Conservation (phyloP, 2,888 invertebrate genomes). For the Rapana venosa region DNA sequence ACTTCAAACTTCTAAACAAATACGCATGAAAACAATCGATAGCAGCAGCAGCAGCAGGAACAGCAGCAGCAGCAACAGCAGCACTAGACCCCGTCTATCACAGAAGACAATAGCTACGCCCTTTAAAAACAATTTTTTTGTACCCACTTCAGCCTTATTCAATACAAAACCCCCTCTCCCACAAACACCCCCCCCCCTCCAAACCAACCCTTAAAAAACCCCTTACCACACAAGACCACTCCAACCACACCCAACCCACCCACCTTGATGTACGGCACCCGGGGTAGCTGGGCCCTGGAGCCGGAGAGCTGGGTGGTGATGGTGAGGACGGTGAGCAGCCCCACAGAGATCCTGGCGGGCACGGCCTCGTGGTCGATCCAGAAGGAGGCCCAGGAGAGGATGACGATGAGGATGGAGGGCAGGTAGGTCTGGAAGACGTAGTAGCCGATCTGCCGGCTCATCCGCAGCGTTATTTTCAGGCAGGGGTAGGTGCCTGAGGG, state of each 20-base stretch:
- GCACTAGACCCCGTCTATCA: too few relatives aligned
- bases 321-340: constrained; percentile 63
- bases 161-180: neutral
- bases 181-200: constrained; percentile 6
- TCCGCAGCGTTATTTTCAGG: constrained; percentile 95
- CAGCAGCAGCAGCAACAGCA: too few relatives aligned
- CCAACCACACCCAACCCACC: neutral
- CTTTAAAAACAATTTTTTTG: too few relatives aligned
- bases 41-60: too few relatives aligned
- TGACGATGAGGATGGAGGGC: constrained; percentile 84
- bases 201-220: constrained; percentile 8
- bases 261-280: constrained; percentile 42
- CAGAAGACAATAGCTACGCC: too few relatives aligned
- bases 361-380: constrained; percentile 62
- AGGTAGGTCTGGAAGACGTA: constrained; percentile 99
- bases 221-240: neutral
- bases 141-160: too few relatives aligned
- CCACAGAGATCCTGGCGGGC: constrained; percentile 61
- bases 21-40: too few relatives aligned
- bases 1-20: too few relatives aligned
- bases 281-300: constrained; percentile 54
- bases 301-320: constrained; percentile 63
- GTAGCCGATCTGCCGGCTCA: constrained; percentile 99
- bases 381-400: constrained; percentile 60
- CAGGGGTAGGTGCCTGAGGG: constrained; percentile 97